Evolutionary conservation across 2,113 vertebrate species (phyloP).

Genomic region (Mus pahari): DNA sequence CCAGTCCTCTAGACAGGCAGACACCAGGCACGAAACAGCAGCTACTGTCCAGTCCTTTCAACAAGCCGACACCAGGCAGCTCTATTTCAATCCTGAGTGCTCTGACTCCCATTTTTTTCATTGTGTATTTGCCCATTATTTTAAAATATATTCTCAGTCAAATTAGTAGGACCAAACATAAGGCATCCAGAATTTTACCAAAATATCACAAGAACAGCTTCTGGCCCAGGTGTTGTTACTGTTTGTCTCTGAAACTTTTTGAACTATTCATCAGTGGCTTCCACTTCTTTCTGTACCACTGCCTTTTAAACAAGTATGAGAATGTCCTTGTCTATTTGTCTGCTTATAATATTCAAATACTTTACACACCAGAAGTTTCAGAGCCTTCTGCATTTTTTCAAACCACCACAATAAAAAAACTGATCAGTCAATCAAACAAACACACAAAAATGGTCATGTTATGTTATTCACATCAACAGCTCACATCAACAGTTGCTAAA

Average conservation of each 20-base stretch:
- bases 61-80: no score
- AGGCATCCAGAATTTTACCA: neutral
- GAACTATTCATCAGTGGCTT: neutral
- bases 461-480: no score
- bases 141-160: neutral
- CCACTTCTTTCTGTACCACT: neutral
- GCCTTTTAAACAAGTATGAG: neutral
- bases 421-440: neutral
- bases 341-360: neutral
- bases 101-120: neutral
- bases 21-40: no score
- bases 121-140: neutral
- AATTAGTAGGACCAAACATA: neutral
- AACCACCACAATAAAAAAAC: neutral
- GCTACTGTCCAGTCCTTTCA: no score
- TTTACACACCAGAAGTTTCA: neutral
- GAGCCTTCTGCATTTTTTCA: neutral
- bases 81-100: no score
- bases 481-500: no score
- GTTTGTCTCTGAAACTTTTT: neutral
- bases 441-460: neutral
- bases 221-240: neutral
- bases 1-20: no score
- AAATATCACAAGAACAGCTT: neutral
- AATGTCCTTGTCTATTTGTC: neutral